Evolutionary conservation across 2,797 vertebrate genomes (phyloP), one percentile per base, ranked within the genome.

Genomic region (Hemitrygon akajei): DNA sequence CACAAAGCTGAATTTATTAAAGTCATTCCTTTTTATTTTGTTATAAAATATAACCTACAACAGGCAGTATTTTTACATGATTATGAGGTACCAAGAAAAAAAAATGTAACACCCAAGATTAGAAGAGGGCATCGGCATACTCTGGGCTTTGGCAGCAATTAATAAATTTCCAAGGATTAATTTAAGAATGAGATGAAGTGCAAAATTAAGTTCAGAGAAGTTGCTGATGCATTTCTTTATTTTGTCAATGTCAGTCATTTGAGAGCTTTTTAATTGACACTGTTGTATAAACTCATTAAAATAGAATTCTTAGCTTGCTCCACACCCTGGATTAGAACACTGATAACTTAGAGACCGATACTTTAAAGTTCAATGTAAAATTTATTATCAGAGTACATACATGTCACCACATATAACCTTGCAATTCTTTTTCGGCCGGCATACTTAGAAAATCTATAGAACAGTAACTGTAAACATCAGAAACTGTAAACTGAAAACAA

Each of bases 151-250:
- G 37, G n/a, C 86, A 89, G 60, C 63, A 89, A 89, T 69, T 89
- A 69, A 37, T 1, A 89, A 7, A 69, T 89, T 89, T 89, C 60
- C 60, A 37, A 89, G 63, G 86, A 20, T 89, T 37, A 89, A 89
- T 89, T 89, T 66, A 89, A 18, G 86, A 69, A 89, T 66, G 86
- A 89, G 86, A n/a, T 89, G 86, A 89, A 69, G 60, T 89, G 86
- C n/a, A 66, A 69, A 89, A 89, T 89, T 69, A 89, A 89, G 60
- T 89, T 66, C 87, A 66, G 7, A 18, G n/a, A 89, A 89, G 60
- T 69, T 89, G 60, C 86, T 89, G 86, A 89, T 89, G 7, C 18
- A 69, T 0, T 86, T 60, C 60, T 89, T 37, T 37, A 3, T 66
- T n/a, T 16, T 66, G n/a, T 18, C 30, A 34, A 69, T 69, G 60